These are phyloP conservation scores for Drosophila borealis DNA, from an alignment of 2,888 invertebrate genomes.

Conservation along the genomic window DNA sequence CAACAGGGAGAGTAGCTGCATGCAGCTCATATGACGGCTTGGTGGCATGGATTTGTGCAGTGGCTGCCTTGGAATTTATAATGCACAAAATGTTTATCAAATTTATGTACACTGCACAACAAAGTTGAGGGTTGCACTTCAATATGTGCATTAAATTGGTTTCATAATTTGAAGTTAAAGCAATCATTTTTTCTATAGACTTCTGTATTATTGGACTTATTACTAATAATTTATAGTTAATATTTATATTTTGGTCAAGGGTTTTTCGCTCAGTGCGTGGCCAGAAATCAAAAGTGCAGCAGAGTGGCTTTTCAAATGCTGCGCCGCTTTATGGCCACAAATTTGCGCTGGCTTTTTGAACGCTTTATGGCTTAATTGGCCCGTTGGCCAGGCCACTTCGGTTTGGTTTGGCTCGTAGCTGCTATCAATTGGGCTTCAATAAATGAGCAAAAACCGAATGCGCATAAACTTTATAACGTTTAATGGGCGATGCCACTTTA, in stretches of 20 bases:
- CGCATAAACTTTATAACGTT: slow-evolving; percentile 76
- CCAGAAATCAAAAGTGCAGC: slow-evolving; percentile 49
- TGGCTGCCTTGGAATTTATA: slow-evolving; percentile 27
- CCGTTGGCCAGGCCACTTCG: slow-evolving; percentile 5
- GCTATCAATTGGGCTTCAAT: slow-evolving; percentile 58
- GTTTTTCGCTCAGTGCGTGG: slow-evolving; percentile 39
- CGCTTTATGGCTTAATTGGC: slow-evolving; percentile 77
- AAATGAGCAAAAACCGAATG: slow-evolving; percentile 60
- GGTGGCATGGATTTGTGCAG: not conserved
- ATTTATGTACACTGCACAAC: slow-evolving; percentile 24
- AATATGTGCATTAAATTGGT: not conserved
- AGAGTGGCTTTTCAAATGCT: slow-evolving; percentile 57
- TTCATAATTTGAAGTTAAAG: no score
- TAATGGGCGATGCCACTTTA: slow-evolving; percentile 80
- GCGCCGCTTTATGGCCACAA: slow-evolving; percentile 74
- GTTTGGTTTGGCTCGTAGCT: slow-evolving; percentile 12
- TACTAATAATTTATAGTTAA: no score
- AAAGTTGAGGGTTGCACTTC: not conserved
- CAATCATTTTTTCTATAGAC: not conserved
- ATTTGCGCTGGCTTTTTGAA: slow-evolving; percentile 79
- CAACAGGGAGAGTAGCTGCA: not conserved
- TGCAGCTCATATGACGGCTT: slow-evolving; percentile 2
- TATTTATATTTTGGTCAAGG: not conserved
- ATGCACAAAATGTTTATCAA: slow-evolving; percentile 37
- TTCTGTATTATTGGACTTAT: not conserved